Percentiles rank a stretch among this genome's conserved stretches.
These are phyloP conservation scores for Polypedilum pembai DNA, from an alignment of 1,140 invertebrate species.

Conservation along the genomic window DNA sequence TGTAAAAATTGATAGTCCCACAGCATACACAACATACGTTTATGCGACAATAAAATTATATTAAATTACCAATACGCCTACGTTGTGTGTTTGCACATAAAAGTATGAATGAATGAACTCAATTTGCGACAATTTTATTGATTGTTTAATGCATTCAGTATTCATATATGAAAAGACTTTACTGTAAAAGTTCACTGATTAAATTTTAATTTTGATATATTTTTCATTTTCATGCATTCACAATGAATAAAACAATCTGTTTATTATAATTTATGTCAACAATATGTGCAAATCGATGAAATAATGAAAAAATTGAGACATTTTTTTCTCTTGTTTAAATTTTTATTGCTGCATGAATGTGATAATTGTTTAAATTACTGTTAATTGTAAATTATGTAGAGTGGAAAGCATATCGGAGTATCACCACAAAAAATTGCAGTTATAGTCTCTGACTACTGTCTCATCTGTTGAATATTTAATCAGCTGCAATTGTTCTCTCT, in stretches of 20 bases:
- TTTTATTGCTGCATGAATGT: conserved; percentile 21
- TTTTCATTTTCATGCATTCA: background rate
- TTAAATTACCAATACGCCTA: conserved; percentile 7
- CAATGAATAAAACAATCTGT: conserved; percentile 15
- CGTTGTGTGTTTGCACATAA: background rate
- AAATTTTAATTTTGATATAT: conserved; percentile 15
- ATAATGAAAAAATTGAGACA: background rate
- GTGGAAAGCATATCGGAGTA: background rate
- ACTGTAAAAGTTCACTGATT: conserved; percentile 1
- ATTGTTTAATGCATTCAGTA: background rate
- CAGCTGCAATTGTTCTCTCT: background rate
- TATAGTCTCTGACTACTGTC: background rate
- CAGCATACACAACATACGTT: background rate
- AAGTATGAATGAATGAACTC: background rate
- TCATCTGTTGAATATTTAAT: conserved; percentile 19
- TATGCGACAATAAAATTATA: background rate
- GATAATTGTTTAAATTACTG: conserved; percentile 27
- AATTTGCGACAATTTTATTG: background rate
- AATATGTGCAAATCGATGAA: background rate
- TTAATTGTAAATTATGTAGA: conserved; percentile 23
- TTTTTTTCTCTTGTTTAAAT: background rate
- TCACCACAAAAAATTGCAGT: background rate
- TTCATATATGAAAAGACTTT: background rate
- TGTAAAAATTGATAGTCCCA: background rate
- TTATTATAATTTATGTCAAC: conserved; percentile 3